Evolutionary conservation across 1,140 invertebrate genomes (phyloP).

Genomic region (Drosophila sulfurigaster): DNA sequence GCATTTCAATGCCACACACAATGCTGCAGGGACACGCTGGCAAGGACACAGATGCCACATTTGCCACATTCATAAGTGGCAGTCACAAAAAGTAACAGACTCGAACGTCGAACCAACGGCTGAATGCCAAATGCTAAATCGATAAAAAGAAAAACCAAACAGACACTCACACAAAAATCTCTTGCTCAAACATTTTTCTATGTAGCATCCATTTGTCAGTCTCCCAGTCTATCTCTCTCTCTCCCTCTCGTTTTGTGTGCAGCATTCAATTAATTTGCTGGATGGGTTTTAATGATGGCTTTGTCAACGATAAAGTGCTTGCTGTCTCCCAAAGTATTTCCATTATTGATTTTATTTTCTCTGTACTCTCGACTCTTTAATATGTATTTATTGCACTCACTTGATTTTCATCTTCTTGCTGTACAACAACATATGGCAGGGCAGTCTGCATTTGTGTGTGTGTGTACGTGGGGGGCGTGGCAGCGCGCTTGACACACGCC

Average conservation of each 20-base stretch:
- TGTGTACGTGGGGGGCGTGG: slow-evolving; percentile 28
- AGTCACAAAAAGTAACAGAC: background rate
- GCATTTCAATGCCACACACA: slow-evolving; percentile 51
- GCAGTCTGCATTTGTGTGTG: slow-evolving; percentile 1
- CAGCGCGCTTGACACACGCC: slow-evolving; percentile 38
- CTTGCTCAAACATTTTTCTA: slow-evolving; percentile 4
- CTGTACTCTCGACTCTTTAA: slow-evolving; percentile 27
- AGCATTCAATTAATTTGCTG: slow-evolving; percentile 74
- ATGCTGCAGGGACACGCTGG: slow-evolving; percentile 7
- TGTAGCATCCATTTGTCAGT: slow-evolving; percentile 5
- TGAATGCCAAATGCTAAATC: slow-evolving; percentile 42
- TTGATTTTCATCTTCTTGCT: slow-evolving; percentile 64
- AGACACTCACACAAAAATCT: background rate
- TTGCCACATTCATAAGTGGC: background rate
- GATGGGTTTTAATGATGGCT: slow-evolving; percentile 57
- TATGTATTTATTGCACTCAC: slow-evolving; percentile 68
- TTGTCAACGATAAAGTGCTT: slow-evolving; percentile 28
- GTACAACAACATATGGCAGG: slow-evolving; percentile 29
- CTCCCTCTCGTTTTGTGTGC: background rate
- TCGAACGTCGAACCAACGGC: background rate
- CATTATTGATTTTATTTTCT: slow-evolving; percentile 73
- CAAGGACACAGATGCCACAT: slow-evolving; percentile 34
- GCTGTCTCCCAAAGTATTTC: slow-evolving; percentile 32
- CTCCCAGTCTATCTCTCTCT: background rate
- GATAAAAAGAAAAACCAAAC: slow-evolving; percentile 19